phyloP scores from a whole-genome alignment of 2,888 invertebrate species.

The Stenodema calcarata region DNA sequence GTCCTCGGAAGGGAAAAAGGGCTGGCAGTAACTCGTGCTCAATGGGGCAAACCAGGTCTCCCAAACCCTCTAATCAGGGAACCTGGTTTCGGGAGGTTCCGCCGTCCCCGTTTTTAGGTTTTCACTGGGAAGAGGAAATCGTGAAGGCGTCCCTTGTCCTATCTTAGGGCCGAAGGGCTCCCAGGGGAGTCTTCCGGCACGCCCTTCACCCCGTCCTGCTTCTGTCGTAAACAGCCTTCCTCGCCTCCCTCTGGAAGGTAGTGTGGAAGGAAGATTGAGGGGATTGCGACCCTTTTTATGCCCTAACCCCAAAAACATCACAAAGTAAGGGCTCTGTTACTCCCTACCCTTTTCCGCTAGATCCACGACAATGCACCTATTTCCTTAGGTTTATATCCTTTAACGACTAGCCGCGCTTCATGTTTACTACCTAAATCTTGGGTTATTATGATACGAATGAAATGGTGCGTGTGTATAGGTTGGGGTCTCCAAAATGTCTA shows the following conservation, averaged over 20 bases:
- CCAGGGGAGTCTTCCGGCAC: constrained; percentile 12
- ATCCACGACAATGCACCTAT: not conserved
- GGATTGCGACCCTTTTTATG: constrained; percentile 9
- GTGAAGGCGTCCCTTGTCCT: constrained; percentile 2
- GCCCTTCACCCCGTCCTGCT: not conserved
- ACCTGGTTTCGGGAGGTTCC: not conserved
- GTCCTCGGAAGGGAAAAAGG: not conserved
- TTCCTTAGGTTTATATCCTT: not conserved
- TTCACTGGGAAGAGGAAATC: not conserved
- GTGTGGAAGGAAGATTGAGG: not conserved
- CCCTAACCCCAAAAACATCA: constrained; percentile 12
- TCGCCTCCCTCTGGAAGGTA: not conserved
- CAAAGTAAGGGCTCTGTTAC: not conserved
- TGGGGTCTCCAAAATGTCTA: not conserved
- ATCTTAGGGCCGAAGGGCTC: constrained; percentile 27
- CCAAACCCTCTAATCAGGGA: constrained; percentile 6
- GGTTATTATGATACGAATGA: not conserved
- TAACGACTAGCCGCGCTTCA: not conserved
- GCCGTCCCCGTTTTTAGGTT: not conserved
- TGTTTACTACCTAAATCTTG: not conserved
- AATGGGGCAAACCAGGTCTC: constrained; percentile 4
- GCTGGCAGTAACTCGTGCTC: constrained; percentile 35
- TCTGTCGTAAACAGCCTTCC: not conserved
- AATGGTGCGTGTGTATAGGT: not conserved
- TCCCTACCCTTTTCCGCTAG: not conserved